Evolutionary conservation across 1,140 invertebrate species (phyloP), one percentile per base, ranked within the genome.

Genomic region (Hesperophylax magnus): DNA sequence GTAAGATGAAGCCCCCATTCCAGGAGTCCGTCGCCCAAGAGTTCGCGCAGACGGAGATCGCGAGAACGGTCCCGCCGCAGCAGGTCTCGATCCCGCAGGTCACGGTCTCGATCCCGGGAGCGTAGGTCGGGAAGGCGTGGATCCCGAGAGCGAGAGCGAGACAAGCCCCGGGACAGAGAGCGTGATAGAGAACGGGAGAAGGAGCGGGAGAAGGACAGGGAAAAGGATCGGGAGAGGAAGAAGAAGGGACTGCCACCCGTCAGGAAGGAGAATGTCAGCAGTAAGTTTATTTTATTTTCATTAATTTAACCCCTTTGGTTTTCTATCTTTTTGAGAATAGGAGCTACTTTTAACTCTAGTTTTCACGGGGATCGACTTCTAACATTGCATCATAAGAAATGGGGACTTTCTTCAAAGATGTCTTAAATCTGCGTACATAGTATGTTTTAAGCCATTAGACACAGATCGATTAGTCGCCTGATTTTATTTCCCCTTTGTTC

Each of bases 211-310:
- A 93, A 94, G 67, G 96, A 97, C 84, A 92, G 93, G 5, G 95
- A 96, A 85, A 94, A 94, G 84, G 93, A 95, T 85, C 91, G 93
- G 85, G 95, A 96, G 86, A 90, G 97, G 61, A 93, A 94, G 84
- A 97, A 97, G 88, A 94, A 96, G 86, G 97, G 97, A 22, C 88
- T 99, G 60, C 97, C 97, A 11, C 92, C 95, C 0, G 93, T 98
- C 58, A 95, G 96, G 85, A 95, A 95, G 85, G 96, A 98, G 79
- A 94, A 96, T 90, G 89, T 97, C 65, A 95, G 94, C 88, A 95
- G 95, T 96, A 24, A 58, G 77, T 86, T 84, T 83, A 77, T 61
- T 61, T 27, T 54, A 22, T 74, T 54, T 63, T 63, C 15, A 18
- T 2, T 22, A 63, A 14, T 22, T 22, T 5, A 27, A 27, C 27